Conservation (phyloP, 2,113 vertebrate species). For the Cryptotis parvus region DNA sequence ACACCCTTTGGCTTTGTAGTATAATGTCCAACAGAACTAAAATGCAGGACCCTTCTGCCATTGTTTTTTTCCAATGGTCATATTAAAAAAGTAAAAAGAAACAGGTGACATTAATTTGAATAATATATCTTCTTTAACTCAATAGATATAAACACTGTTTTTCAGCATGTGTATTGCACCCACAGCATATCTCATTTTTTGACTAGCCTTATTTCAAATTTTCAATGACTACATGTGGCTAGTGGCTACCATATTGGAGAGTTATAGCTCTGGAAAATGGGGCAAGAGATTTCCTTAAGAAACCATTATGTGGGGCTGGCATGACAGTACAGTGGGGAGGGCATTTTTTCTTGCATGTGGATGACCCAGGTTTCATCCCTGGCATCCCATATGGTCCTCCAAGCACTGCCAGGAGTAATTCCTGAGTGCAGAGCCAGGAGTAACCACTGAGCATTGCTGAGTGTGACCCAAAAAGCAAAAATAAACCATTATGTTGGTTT, state of each 20-base stretch:
- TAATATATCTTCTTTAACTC: conserved; percentile 23
- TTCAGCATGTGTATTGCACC: background rate
- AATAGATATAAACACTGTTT: background rate
- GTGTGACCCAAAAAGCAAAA: no score
- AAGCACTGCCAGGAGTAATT: no score
- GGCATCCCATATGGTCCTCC: no score
- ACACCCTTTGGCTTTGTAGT: background rate
- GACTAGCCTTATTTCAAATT: background rate
- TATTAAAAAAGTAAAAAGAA: conserved; percentile 19
- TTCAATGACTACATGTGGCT: background rate
- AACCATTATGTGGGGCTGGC: no score
- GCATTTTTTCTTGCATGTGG: no score
- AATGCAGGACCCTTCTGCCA: no score
- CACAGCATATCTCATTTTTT: background rate
- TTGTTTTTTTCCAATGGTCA: background rate
- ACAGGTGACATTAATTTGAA: conserved; percentile 15
- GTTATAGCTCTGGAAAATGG: background rate
- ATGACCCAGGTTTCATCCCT: no score
- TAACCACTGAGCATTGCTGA: no score
- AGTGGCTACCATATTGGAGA: no score
- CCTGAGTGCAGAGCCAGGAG: no score
- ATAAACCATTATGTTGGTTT: no score
- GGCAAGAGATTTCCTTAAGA: background rate
- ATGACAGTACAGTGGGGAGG: no score
- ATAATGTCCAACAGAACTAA: background rate